Evolutionary conservation across 2,113 vertebrate genomes (phyloP), one percentile per base, ranked within the genome.

Genomic region (Gallinago undulata): DNA sequence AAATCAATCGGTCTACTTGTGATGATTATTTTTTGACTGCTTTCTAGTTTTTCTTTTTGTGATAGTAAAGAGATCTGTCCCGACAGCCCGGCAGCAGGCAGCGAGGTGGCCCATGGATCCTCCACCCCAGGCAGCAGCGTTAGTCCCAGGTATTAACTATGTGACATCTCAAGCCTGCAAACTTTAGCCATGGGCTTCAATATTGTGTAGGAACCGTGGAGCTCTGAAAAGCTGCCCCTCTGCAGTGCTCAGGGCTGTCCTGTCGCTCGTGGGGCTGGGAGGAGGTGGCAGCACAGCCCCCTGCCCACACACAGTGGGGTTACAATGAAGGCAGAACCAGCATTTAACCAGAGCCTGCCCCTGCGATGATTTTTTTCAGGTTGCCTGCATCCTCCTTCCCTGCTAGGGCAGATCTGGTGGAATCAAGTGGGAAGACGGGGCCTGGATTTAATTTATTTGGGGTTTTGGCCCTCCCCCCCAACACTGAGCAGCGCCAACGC

Each of bases 201-300:
- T 13, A 56, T 6, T 7, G 5, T 33, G 57, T 5, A 67, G 47
- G 27, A 80, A 41, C 56, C 0, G 1, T 3, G 21, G 14, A 41
- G 39, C 39, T 33, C 57, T 60, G 39, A 48, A 51, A 19, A 76
- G 39, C 43, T 85, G 83, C 9, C 62, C 43, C n/a, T 68, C 37
- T 37, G 70, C 89, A 79, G 67, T 0, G 1, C 21, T 57, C 68
- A 62, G 50, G 33, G 50, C 33, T 39, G 24, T 62, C 35, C 56
- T 33, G 50, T 33, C 3, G 3, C 75, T 70, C 1, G 0, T 27
- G 53, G 14, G 18, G 13, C 33, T 15, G 27, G 0, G 0, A 57
- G 64, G 50, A 47, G 31, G 28, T 10, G 47, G 35, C 4, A 19
- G 41, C 0, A 0, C 45, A 86, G 60, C 37, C 72, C 59, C 60